A percentile compares a stretch with the other conserved stretches of the same genome.
Conservation (phyloP, 2,888 invertebrate genomes). For the Nomada flava region DNA sequence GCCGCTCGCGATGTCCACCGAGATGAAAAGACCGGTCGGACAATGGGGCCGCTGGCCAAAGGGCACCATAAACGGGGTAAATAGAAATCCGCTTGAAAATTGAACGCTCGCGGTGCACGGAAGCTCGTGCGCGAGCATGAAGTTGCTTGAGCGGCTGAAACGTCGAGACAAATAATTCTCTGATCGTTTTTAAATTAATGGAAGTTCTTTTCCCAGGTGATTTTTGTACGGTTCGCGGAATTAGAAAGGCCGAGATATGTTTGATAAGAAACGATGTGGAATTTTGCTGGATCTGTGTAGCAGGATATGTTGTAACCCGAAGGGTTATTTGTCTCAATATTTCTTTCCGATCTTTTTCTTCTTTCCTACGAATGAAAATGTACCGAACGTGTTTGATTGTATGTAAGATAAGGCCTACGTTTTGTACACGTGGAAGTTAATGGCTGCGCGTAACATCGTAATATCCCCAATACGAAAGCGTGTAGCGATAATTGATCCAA, state of each 20-base stretch:
- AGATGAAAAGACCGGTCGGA: constrained; percentile 65
- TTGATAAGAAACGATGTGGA: background rate
- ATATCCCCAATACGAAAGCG: constrained; percentile 14
- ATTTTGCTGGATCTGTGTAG: background rate
- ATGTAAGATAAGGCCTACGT: too few relatives aligned
- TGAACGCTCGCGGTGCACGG: constrained; percentile 45
- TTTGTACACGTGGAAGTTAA: constrained; percentile 5
- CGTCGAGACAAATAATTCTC: constrained; percentile 36
- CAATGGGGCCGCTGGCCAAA: constrained; percentile 59
- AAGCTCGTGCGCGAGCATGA: background rate
- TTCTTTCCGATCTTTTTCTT: background rate
- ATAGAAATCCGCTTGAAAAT: constrained; percentile 65
- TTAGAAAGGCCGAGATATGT: background rate
- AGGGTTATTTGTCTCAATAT: background rate
- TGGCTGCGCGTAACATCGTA: constrained; percentile 13
- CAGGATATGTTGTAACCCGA: background rate
- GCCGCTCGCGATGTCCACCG: constrained; percentile 47
- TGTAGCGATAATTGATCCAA: constrained; percentile 23
- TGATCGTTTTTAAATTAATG: background rate
- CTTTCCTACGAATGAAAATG: background rate
- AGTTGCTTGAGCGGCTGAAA: background rate
- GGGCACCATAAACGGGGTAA: constrained; percentile 45
- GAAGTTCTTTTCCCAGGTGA: background rate
- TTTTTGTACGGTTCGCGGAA: background rate
- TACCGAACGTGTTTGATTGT: background rate